Evolutionary conservation across 2,888 invertebrate species (phyloP).

Genomic region (Chrysomela aeneicollis): DNA sequence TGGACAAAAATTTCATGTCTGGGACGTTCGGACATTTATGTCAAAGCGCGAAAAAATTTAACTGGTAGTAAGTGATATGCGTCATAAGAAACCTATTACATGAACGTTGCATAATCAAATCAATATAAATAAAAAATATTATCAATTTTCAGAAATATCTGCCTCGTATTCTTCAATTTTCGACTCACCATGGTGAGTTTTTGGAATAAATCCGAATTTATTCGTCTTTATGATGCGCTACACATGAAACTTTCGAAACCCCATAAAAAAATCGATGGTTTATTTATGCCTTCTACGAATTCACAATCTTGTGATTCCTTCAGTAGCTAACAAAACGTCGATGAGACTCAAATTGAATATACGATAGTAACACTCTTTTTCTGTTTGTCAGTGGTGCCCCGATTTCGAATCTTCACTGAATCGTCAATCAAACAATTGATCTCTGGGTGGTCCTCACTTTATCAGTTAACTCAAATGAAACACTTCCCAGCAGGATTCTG

Average conservation of each 20-base stretch:
- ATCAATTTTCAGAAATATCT: too few species aligned
- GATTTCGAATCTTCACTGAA: neutral
- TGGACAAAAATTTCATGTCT: too few species aligned
- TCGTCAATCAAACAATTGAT: neutral
- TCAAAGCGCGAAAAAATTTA: too few species aligned
- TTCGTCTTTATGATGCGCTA: too few species aligned
- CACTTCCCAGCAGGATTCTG: conserved; percentile 14
- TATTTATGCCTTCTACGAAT: neutral
- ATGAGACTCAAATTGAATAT: neutral
- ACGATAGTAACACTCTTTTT: neutral
- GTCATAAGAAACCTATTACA: too few species aligned
- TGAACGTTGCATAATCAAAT: too few species aligned
- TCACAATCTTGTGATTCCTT: neutral
- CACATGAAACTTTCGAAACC: too few species aligned
- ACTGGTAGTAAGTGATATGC: too few species aligned
- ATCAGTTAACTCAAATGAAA: neutral
- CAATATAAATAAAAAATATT: too few species aligned
- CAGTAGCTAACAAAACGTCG: neutral
- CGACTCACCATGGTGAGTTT: neutral
- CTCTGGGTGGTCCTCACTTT: neutral
- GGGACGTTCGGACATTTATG: too few species aligned
- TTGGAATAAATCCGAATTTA: neutral
- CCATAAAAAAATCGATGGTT: neutral
- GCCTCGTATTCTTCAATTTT: too few species aligned
- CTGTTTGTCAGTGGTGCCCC: neutral